phyloP scores from a whole-genome alignment of 2,888 invertebrate species.

The Tetragnatha montana region DNA sequence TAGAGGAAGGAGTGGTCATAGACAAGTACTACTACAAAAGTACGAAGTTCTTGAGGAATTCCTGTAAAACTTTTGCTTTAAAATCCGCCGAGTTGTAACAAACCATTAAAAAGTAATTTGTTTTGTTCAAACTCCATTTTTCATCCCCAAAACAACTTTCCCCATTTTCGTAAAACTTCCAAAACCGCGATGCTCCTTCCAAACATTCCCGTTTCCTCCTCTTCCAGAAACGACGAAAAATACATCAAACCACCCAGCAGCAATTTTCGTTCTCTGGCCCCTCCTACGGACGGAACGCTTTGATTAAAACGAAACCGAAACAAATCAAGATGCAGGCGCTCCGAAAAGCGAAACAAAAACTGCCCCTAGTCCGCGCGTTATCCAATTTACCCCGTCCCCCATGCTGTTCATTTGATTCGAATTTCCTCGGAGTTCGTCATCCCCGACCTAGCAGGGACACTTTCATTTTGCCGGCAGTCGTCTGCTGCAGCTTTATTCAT shows the following conservation, averaged over 20 bases:
- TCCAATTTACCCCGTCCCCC: constrained; percentile 44
- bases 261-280: not conserved
- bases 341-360: constrained; percentile 6
- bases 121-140: no score
- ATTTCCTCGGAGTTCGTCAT: constrained; percentile 28
- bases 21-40: no score
- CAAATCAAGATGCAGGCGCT: not conserved
- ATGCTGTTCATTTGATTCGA: constrained; percentile 26
- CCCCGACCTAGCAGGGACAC: constrained; percentile 20
- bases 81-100: no score
- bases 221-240: not conserved
- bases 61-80: no score
- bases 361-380: constrained; percentile 11
- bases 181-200: no score
- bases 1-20: no score
- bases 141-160: no score
- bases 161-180: no score
- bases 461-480: constrained; percentile 11
- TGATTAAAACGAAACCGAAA: constrained; percentile 13
- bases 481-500: constrained; percentile 26
- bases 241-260: not conserved
- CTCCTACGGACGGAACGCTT: not conserved
- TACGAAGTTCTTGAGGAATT: no score
- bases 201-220: no score
- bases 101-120: no score